Evolutionary conservation across 2,797 vertebrate genomes (phyloP), one percentile per base, ranked within the genome.

Genomic region (Octomys mimax): DNA sequence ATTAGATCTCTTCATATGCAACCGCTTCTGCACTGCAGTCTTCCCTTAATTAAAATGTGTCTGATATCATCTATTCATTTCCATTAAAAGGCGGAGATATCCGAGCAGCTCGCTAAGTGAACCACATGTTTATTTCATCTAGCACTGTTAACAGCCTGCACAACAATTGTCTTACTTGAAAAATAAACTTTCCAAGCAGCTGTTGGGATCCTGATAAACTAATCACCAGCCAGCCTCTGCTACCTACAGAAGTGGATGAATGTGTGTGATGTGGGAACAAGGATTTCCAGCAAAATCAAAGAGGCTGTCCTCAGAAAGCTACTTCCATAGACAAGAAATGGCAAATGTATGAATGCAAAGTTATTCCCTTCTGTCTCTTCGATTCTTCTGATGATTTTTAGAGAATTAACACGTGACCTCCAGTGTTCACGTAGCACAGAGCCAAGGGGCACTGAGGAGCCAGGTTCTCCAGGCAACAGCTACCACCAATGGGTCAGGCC

Each of bases 121-220:
- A 87, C 46, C 96, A 75, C 90, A 81, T 39, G 87, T 81, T 97
- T 95, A 13, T 96, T 98, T 93, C 94, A 92, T 96, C 81, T 54
- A 10, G 73, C 88, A 73, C 68, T 96, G 70, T 83, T 97, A 95
- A 18, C 95, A 96, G 94, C 93, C 94, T 79, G 75, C 19, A 95
- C 79, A 36, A 96, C 96, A 98, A 97, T 82, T 94, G 97, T 97
- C 97, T 95, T 96, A 95, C 89, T 96, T 97, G 95, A 97, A 98
- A 97, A 98, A 97, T 97, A 97, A 98, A 98, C 97, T 98, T 98
- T 96, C 49, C 19, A 2, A 96, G 85, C 2, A 18, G 64, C 12
- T 96, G 83, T 42, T 21, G 80, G 13, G 86, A 79, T 87, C 64
- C 95, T 54, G 93, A 96, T 80, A 87, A 95, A 2, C 13, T 94